These are phyloP conservation scores for Melanaphis sacchari DNA, from an alignment of 1,140 invertebrate genomes.

Conservation along the genomic window DNA sequence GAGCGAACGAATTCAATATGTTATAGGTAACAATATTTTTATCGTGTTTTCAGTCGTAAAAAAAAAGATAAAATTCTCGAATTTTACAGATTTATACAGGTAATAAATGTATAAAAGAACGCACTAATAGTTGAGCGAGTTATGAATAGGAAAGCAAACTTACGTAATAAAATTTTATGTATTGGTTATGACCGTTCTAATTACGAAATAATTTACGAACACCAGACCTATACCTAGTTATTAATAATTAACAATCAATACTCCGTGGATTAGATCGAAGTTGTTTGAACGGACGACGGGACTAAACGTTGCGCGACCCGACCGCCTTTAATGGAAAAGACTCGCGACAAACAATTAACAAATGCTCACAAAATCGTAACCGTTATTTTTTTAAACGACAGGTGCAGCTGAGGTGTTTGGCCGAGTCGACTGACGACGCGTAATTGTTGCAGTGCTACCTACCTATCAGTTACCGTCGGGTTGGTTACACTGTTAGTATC, in stretches of 20 bases:
- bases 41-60: background rate
- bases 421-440: background rate
- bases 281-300: background rate
- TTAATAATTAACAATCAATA: background rate
- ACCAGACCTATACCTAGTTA: background rate
- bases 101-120: background rate
- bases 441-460: background rate
- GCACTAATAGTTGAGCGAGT: background rate
- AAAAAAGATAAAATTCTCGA: background rate
- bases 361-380: background rate
- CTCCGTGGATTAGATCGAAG: background rate
- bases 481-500: background rate
- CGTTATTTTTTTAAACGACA: conserved; percentile 56
- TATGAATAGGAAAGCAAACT: background rate
- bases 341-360: conserved; percentile 7
- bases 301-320: conserved; percentile 36
- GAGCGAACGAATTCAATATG: background rate
- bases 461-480: background rate
- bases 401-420: conserved; percentile 19
- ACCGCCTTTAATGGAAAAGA: conserved; percentile 3
- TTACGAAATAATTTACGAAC: background rate
- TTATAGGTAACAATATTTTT: background rate
- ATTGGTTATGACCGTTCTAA: background rate
- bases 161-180: background rate
- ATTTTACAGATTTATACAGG: background rate